A percentile compares a stretch with the other conserved stretches of the same genome.
These are phyloP conservation scores for Chondrosia reniformis DNA, from an alignment of 37 sponge, comb jelly and placozoan genomes.

Conservation along the genomic window DNA sequence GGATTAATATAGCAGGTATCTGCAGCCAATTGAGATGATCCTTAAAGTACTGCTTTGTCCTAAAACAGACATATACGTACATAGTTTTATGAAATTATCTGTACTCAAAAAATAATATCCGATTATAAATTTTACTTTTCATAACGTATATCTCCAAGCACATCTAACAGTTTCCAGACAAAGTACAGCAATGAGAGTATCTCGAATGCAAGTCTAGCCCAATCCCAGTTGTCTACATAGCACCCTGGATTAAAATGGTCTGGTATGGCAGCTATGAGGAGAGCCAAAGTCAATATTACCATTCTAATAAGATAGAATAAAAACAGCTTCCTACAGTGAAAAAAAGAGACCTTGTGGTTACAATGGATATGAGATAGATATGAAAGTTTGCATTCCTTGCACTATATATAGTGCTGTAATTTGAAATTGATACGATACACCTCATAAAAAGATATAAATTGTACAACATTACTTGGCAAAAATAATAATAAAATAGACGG, in stretches of 20 bases:
- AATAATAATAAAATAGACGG: no score
- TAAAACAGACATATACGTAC: neutral
- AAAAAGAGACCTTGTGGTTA: no score
- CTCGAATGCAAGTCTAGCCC: neutral
- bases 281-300: neutral
- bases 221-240: neutral
- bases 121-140: neutral
- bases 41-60: neutral
- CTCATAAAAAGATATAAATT: no score
- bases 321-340: neutral
- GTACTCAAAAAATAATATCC: no score
- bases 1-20: neutral
- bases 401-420: no score
- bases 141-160: neutral
- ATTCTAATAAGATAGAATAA: neutral
- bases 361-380: no score
- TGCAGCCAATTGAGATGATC: conserved; percentile 1
- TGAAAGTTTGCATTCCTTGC: no score
- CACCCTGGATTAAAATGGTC: conserved; percentile 9
- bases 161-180: no score
- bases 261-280: conserved; percentile 4
- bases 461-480: no score
- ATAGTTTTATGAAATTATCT: no score
- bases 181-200: neutral
- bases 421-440: no score